phyloP scores from a whole-genome alignment of 2,797 vertebrate species.

The Myotis daubentonii region DNA sequence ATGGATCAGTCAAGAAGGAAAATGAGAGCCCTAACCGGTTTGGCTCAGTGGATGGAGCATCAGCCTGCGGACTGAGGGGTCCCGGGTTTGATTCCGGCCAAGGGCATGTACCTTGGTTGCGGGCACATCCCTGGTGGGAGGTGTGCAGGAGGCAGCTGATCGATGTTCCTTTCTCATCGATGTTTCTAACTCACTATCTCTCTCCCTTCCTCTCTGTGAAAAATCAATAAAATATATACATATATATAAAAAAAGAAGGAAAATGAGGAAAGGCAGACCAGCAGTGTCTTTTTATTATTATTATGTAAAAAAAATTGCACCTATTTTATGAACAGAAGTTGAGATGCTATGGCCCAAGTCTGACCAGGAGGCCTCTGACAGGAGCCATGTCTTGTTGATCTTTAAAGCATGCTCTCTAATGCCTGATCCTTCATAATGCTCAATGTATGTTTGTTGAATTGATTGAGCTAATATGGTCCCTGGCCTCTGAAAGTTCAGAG shows the following conservation, averaged over 20 bases:
- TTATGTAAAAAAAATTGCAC: background rate
- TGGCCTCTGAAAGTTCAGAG: background rate
- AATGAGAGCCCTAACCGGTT: too few relatives aligned
- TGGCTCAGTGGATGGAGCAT: too few relatives aligned
- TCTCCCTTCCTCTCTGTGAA: too few relatives aligned
- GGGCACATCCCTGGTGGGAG: too few relatives aligned
- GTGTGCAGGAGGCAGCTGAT: too few relatives aligned
- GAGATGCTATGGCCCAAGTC: background rate
- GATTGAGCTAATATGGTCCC: background rate
- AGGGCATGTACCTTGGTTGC: too few relatives aligned
- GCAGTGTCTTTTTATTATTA: background rate
- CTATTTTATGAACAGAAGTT: background rate
- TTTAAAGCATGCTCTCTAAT: background rate
- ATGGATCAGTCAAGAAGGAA: background rate
- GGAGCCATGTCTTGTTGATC: background rate
- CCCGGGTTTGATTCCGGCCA: too few relatives aligned
- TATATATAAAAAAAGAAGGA: too few relatives aligned
- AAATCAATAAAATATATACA: too few relatives aligned
- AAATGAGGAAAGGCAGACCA: background rate
- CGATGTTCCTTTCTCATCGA: too few relatives aligned
- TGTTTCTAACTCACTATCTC: too few relatives aligned
- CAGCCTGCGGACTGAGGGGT: too few relatives aligned
- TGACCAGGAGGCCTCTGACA: background rate
- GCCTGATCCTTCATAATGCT: background rate
- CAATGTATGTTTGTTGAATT: background rate